Evolutionary conservation across 2,888 invertebrate genomes (phyloP), one percentile per base, ranked within the genome.

Genomic region (Eilema caniola): DNA sequence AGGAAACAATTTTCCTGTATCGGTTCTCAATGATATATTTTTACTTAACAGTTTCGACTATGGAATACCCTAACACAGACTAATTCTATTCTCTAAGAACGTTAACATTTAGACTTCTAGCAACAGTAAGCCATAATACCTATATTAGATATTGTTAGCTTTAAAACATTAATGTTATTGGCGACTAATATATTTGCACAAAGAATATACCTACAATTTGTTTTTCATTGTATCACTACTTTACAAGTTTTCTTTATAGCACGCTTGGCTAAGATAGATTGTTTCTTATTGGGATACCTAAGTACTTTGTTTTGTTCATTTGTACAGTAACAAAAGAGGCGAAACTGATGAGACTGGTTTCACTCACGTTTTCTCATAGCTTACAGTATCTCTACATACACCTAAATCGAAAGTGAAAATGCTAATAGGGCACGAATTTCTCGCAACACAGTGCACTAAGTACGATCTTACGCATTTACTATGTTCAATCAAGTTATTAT

Each of bases 361-460:
- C 81, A 78, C 82, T 80, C 82, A 84, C 83, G 82, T 79, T 82
- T 82, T 84, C 82, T 78, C 78, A 76, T 74, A 68, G 59, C 69
- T 75, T 66, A 61, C 67, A 63, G 69, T 72, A 41, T 53, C 23
- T 60, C 23, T 47, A 41, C 53, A 37, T 69, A 24, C 70, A 64
- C 71, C 73, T 68, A 56, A 74, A 78, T 80, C 74, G 83, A 85
- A 86, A 85, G 83, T 85, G 83, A 85, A 85, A 79, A 76, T 76
- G 71, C 65, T 33, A 70, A 80, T 81, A 71, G 53, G 28, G 23
- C 28, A 53, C 53, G 28, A 23, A 62, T 41, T 65, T 65, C 64
- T 65, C 64, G 23, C 64, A 56, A 31, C n/a, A 47, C n/a, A 23
- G 23, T 56, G 20, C n/a, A n/a, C 20, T 28, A 12, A n/a, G 31